Conservation (phyloP, 2,797 vertebrate genomes). For the Spea hammondii region DNA sequence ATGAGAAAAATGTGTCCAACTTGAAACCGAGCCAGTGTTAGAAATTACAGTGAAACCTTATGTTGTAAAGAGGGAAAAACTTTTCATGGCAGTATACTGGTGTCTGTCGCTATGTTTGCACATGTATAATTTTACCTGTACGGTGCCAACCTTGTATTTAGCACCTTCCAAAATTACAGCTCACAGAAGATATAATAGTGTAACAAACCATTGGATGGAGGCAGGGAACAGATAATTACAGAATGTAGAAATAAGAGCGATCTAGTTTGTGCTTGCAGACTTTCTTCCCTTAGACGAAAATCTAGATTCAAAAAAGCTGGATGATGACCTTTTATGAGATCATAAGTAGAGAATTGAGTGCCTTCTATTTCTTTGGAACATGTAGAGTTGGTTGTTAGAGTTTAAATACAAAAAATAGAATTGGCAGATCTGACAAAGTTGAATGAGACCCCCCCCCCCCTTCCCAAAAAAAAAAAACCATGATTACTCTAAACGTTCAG, state of each 20-base stretch:
- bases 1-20: conserved; percentile 52
- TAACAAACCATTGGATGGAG: neutral
- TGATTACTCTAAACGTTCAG: neutral
- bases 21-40: conserved; percentile 44
- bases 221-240: neutral
- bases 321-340: conserved; percentile 1
- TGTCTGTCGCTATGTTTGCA: neutral
- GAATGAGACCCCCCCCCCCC: neutral
- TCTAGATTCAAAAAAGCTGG: too few relatives aligned
- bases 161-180: conserved; percentile 10
- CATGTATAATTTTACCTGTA: conserved; percentile 16
- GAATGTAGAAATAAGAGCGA: neutral
- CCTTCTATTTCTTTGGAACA: neutral
- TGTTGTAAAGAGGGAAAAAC: conserved; percentile 42
- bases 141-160: conserved; percentile 18
- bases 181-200: neutral
- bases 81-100: conserved; percentile 26
- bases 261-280: too few relatives aligned
- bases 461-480: neutral
- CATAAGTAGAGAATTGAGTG: neutral
- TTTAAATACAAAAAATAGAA: neutral
- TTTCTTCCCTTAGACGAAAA: too few relatives aligned
- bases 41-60: conserved; percentile 50
- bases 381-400: neutral
- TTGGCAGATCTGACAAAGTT: neutral